A percentile compares a stretch with the other conserved stretches of the same genome.
Conservation (phyloP, 2,888 invertebrate species). For the Schizotus pectinicornis region DNA sequence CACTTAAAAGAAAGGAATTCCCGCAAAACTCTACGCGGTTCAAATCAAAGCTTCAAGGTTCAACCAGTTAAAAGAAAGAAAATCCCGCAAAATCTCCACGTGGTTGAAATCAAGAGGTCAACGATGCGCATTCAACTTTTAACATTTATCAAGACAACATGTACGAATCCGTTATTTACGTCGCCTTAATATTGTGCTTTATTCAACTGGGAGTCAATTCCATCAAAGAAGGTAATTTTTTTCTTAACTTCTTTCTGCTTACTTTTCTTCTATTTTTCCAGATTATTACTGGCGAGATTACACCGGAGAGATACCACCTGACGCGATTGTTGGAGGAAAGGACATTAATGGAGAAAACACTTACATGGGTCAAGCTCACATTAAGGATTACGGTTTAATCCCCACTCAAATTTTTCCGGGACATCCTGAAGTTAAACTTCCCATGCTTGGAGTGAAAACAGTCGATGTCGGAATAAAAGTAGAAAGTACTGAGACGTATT, state of each 20-base stretch:
- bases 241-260: too few relatives aligned
- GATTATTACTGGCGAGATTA: slow-evolving; percentile 14
- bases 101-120: too few relatives aligned
- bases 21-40: too few relatives aligned
- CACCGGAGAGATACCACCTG: not conserved
- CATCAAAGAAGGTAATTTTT: too few relatives aligned
- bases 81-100: too few relatives aligned
- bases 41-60: too few relatives aligned
- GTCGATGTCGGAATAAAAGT: not conserved
- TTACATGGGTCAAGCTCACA: slow-evolving; percentile 6
- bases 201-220: too few relatives aligned
- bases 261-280: not conserved
- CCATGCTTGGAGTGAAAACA: not conserved
- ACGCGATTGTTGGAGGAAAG: not conserved
- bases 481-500: not conserved
- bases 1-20: too few relatives aligned
- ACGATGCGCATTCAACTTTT: too few relatives aligned
- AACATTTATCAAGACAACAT: not conserved
- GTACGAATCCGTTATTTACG: not conserved
- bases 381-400: slow-evolving; percentile 2
- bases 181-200: too few relatives aligned
- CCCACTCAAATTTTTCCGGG: slow-evolving; percentile 1
- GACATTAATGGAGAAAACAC: not conserved
- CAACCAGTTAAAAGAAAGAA: too few relatives aligned
- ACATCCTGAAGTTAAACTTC: slow-evolving; percentile 2